These are phyloP conservation scores for Megaleporinus macrocephalus DNA, from an alignment of 2,113 vertebrate species.

Conservation along the genomic window DNA sequence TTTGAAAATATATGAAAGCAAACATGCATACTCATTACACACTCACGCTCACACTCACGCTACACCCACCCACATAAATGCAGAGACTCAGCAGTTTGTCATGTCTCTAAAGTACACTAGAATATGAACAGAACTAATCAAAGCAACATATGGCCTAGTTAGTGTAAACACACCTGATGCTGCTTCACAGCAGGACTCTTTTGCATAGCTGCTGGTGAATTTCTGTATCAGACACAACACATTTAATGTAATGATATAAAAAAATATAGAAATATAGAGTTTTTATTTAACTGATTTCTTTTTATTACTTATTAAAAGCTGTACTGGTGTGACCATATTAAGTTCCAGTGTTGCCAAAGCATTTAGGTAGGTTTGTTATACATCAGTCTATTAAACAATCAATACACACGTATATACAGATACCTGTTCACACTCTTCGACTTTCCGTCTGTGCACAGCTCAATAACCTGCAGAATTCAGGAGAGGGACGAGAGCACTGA, in stretches of 20 bases:
- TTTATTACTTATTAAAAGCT: no score
- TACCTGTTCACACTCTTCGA: no score
- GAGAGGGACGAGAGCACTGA: slow-evolving; percentile 79
- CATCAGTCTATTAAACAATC: no score
- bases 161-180: neutral
- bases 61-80: neutral
- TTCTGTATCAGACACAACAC: neutral
- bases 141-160: slow-evolving; percentile 28
- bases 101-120: neutral
- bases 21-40: neutral
- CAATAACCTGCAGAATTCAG: slow-evolving; percentile 79
- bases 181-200: neutral
- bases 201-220: neutral
- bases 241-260: neutral
- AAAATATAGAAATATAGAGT: neutral
- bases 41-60: no score
- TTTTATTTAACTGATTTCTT: neutral
- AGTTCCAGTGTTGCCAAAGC: no score
- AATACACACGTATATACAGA: no score
- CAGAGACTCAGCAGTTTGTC: neutral
- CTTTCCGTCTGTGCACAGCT: slow-evolving; percentile 61
- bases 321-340: no score
- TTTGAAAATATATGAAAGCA: no score
- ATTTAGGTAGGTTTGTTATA: no score
- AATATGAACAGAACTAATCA: slow-evolving; percentile 25